A percentile compares a stretch with the other conserved stretches of the same genome.
phyloP scores from a whole-genome alignment of 2,888 invertebrate species.

The Clusia tigrina region DNA sequence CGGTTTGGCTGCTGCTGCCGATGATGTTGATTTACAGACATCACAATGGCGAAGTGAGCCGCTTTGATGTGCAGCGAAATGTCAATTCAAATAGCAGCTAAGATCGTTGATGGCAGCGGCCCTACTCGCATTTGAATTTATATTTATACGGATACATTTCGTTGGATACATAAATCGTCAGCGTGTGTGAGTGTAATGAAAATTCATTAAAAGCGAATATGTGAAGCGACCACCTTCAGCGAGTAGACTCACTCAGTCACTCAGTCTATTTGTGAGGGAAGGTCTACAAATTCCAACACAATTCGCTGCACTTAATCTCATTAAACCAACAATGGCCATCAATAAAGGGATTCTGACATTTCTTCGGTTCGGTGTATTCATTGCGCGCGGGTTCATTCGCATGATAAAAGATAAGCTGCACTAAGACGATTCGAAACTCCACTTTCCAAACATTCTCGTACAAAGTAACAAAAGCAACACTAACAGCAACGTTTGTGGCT shows the following conservation, averaged over 20 bases:
- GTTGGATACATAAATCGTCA: too few relatives aligned
- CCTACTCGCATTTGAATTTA: too few relatives aligned
- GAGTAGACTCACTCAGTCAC: too few relatives aligned
- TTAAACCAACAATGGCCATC: constrained; percentile 41
- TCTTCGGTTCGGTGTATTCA: background rate
- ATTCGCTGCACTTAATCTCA: constrained; percentile 49
- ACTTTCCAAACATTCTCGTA: constrained; percentile 10
- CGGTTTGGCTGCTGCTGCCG: too few relatives aligned
- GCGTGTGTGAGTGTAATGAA: too few relatives aligned
- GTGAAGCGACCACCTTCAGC: background rate
- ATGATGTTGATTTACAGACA: too few relatives aligned
- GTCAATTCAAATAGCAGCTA: background rate
- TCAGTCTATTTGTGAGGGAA: too few relatives aligned
- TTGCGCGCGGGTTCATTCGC: constrained; percentile 13
- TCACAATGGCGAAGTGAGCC: background rate
- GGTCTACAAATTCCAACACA: constrained; percentile 35
- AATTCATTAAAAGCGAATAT: too few relatives aligned
- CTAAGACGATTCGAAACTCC: constrained; percentile 37
- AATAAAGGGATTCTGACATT: constrained; percentile 26
- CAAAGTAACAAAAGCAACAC: background rate
- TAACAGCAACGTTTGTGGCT: constrained; percentile 2
- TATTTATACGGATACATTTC: too few relatives aligned
- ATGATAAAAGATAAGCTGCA: constrained; percentile 38
- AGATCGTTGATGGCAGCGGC: too few relatives aligned
- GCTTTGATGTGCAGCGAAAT: constrained; percentile 11